These are phyloP conservation scores for Leptinotarsa juncta DNA, from an alignment of 2,888 invertebrate species.

Conservation along the genomic window DNA sequence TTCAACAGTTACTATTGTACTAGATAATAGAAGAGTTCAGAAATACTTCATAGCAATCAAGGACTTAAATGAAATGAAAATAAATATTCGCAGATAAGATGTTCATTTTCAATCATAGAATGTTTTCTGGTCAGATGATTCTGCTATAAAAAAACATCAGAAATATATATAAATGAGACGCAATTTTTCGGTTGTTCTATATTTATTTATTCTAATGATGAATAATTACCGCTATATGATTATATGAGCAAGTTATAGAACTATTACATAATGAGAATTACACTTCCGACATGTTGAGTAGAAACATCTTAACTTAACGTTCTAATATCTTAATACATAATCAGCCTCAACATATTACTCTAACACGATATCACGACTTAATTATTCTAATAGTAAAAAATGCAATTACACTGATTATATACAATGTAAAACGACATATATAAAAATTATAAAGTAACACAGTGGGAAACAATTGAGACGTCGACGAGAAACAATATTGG, in stretches of 20 bases:
- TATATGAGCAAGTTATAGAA: slow-evolving; percentile 53
- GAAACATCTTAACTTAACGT: slow-evolving; percentile 50
- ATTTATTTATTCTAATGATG: slow-evolving; percentile 42
- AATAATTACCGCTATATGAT: slow-evolving; percentile 38
- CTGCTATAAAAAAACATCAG: slow-evolving; percentile 7
- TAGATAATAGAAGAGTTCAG: no score
- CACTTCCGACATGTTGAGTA: slow-evolving; percentile 47
- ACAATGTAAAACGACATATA: slow-evolving; percentile 1
- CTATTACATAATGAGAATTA: slow-evolving; percentile 37
- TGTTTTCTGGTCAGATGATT: slow-evolving; percentile 34
- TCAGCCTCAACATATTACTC: slow-evolving; percentile 56
- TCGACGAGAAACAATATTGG: slow-evolving; percentile 24
- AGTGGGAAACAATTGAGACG: slow-evolving; percentile 28
- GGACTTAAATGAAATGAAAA: slow-evolving; percentile 1
- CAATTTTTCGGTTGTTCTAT: slow-evolving; percentile 32
- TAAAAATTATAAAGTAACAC: background rate
- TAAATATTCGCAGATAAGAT: background rate
- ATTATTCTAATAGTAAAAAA: slow-evolving; percentile 23
- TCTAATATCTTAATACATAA: slow-evolving; percentile 52
- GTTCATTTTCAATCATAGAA: background rate
- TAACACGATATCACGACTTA: slow-evolving; percentile 53
- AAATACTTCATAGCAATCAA: no score
- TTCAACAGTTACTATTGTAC: no score
- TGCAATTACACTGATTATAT: slow-evolving; percentile 14
- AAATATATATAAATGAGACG: slow-evolving; percentile 31